Evolutionary conservation across 2,113 vertebrate genomes (phyloP), one percentile per base, ranked within the genome.

Genomic region (Protobothrops mucrosquamatus): DNA sequence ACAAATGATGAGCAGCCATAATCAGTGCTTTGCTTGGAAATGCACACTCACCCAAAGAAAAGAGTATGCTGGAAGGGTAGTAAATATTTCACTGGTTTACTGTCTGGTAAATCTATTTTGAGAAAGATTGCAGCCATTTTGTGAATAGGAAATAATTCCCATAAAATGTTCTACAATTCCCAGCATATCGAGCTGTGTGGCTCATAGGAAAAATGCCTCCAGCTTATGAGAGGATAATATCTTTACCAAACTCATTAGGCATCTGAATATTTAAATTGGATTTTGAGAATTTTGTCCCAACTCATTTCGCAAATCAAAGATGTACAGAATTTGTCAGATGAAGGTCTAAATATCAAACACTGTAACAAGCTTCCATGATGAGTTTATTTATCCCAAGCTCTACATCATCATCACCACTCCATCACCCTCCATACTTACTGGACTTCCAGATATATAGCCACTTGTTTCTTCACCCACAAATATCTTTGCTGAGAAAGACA

Each of bases 341-440:
- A 3, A 5, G 24, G 39, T 43, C 43, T 1, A 54, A 34, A 52
- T 74, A 34, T 3, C 6, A 87, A 87, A 39, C 20, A 64, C 5
- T 9, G 14, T 54, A 93, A 69, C 56, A 87, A 23, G 15, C 23
- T 48, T 59, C 22, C 20, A 34, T 39, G 8, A 14, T 57, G 14
- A n/a, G 23, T 93, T 90, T 87, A 93, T 90, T 90, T 23, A 86
- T 15, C 55, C 74, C 81, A 64, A 87, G 57, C 26, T 56, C 54
- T 48, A 48, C 34, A 43, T 87, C 39, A 34, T 29, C 7, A 54
- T 10, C 89, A 59, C 7, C 48, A 23, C 55, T 34, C 46, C 29
- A 59, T 43, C 12, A 46, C 51, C 23, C 20, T 52, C 56, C 34
- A 39, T 26, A 64, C 29, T 22, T 52, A 52, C 34, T 9, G 39